phyloP scores from a whole-genome alignment of 1,140 invertebrate species.

The Coenobita brevimanus region DNA sequence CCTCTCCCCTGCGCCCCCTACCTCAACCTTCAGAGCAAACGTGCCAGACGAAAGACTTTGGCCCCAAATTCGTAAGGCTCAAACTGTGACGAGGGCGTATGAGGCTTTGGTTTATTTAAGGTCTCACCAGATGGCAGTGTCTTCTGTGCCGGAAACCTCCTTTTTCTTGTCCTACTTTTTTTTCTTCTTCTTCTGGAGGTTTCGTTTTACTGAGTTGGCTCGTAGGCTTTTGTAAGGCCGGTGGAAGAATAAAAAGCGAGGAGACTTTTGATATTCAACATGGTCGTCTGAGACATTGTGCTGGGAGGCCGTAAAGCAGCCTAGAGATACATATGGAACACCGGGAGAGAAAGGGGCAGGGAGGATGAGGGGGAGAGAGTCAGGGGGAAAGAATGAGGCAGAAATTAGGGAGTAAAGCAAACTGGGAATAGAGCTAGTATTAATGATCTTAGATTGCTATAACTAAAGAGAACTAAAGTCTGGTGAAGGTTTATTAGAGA shows the following conservation, averaged over 20 bases:
- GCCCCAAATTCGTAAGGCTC: constrained; percentile 4
- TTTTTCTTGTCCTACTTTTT: not conserved
- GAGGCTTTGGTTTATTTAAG: not conserved
- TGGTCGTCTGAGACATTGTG: constrained; percentile 33
- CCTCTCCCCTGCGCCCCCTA: no score
- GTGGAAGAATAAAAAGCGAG: constrained; percentile 12
- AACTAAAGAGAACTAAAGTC: no score
- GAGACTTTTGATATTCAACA: constrained; percentile 37
- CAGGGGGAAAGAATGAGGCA: not conserved
- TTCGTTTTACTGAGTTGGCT: constrained; percentile 55
- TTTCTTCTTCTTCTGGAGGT: constrained; percentile 21
- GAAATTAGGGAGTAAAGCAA: not conserved
- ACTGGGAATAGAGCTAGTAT: not conserved
- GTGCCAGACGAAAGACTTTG: not conserved
- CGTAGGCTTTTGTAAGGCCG: constrained; percentile 40
- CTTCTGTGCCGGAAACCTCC: no score
- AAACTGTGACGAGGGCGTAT: not conserved
- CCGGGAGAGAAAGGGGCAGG: not conserved
- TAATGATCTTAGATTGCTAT: no score
- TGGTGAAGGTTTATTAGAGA: no score
- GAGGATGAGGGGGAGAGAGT: not conserved
- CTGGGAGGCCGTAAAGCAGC: not conserved
- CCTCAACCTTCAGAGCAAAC: not conserved
- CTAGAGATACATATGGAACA: constrained; percentile 12
- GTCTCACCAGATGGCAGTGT: not conserved